phyloP scores from a whole-genome alignment of 1,140 invertebrate genomes.

The Pissodes strobi region DNA sequence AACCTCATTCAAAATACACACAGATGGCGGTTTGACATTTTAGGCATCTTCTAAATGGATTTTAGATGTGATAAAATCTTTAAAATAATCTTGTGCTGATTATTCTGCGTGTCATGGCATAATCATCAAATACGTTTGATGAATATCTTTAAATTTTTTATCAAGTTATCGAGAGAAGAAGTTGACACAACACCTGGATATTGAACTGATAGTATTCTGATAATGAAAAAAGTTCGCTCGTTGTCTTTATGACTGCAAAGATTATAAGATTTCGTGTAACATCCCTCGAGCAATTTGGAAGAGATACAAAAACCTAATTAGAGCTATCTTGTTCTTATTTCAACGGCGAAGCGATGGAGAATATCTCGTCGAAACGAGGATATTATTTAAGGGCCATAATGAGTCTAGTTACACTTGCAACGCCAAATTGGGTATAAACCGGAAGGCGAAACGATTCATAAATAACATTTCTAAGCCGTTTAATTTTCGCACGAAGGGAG shows the following conservation, averaged over 20 bases:
- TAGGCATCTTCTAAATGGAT: too few relatives aligned
- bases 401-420: slow-evolving; percentile 40
- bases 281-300: slow-evolving; percentile 14
- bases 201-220: too few relatives aligned
- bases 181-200: too few relatives aligned
- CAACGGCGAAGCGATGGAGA: slow-evolving; percentile 19
- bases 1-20: too few relatives aligned
- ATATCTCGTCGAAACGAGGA: slow-evolving; percentile 23
- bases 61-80: too few relatives aligned
- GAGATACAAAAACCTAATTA: slow-evolving; percentile 31
- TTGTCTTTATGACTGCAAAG: neutral
- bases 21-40: too few relatives aligned
- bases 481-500: slow-evolving; percentile 41
- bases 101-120: too few relatives aligned
- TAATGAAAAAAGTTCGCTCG: too few relatives aligned
- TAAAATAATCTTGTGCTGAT: too few relatives aligned
- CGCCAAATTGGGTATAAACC: slow-evolving; percentile 45
- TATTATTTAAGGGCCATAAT: slow-evolving; percentile 39
- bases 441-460: slow-evolving; percentile 44
- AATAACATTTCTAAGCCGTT: slow-evolving; percentile 46
- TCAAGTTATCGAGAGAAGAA: too few relatives aligned
- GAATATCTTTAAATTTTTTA: too few relatives aligned
- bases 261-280: neutral
- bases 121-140: too few relatives aligned
- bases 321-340: slow-evolving; percentile 34